Evolutionary conservation across 1,140 invertebrate genomes (phyloP), one percentile per base, ranked within the genome.

Genomic region (Trissolcus basalis): DNA sequence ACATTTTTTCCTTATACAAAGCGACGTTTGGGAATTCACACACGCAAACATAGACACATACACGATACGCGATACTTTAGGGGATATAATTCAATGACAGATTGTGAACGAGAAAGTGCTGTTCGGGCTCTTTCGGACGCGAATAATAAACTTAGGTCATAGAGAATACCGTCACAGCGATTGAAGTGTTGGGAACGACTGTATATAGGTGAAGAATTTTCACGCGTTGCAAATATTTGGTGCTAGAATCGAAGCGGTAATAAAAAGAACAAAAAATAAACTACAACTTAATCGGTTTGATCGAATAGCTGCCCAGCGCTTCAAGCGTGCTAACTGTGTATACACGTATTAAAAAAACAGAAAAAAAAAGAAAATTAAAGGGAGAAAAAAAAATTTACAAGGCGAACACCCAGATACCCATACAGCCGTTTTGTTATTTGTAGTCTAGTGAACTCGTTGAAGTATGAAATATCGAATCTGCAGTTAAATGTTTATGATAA

Each of bases 401-500:
- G 15, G 50, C 0, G 50, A 63, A 8, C 49, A 64, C 45, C 56
- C 64, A 72, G 50, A 79, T 48, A 75, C 64, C 64, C 65, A 50
- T 79, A 80, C 71, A 78, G 77, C 70, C 67, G 79, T 83, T 84
- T 84, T 84, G 82, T 85, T 84, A 84, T 82, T 82, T 61, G 73
- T 83, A 82, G 74, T 67, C 78, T 77, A 79, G 67, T 54, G n/a
- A 43, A 74, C 59, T 78, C 64, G 72, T 64, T 76, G 61, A 76
- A 68, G 53, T 74, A 79, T 71, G 63, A 74, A 74, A 47, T 84
- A 86, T 85, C 80, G 82, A 86, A 86, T 84, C 83, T 84, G 82
- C 81, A 86, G 80, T 84, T 85, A 83, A 83, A 86, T 86, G 79
- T 85, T 88, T 86, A 87, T 81, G 82, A 88, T 87, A 87, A 88